Evolutionary conservation across 2,888 invertebrate species (phyloP), one percentile per base, ranked within the genome.

Genomic region (Troides aeacus): DNA sequence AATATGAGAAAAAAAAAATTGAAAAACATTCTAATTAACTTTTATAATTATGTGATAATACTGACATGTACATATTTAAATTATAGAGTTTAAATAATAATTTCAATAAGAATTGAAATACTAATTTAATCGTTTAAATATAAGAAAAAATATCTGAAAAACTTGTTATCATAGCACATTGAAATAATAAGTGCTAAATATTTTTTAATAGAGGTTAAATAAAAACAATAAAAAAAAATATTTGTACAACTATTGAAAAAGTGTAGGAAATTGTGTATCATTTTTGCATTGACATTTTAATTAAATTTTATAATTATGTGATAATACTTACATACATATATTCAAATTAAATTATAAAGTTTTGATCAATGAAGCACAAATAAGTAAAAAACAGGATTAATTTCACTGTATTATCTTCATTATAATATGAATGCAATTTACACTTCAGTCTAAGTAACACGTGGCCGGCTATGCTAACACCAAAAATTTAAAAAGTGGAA

Each of bases 161-260:
- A 72, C 71, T 59, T 72, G 39, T 39, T 39, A 74, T 72, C 42
- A 73, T 70, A 73, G 73, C 72, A 73, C 74, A 73, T 74, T 71
- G 72, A 73, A 74, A 72, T 72, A 68, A 73, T 65, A 70, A 72
- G 71, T 73, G 74, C 72, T 60, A 74, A 73, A 73, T 72, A 70
- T 68, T 74, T 74, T 73, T 72, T 64, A 72, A 73, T 73, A 64
- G 64, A 72, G 73, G 66, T 74, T 73, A 66, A 75, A 73, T 73
- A 74, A 73, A 71, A 73, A 73, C 58, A 72, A 39, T 64, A 58
- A 30, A 60, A 60, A 21, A 60, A 30, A 36, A 30, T 24, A 39
- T 69, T 67, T 62, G 53, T 62, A 56, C 61, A 62, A 67, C 24
- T 67, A 59, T 68, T 68, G 62, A 68, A 68, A 63, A 68, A 68